phyloP scores from a whole-genome alignment of 1,140 invertebrate genomes.

The Brachionus asplanchnoidis region DNA sequence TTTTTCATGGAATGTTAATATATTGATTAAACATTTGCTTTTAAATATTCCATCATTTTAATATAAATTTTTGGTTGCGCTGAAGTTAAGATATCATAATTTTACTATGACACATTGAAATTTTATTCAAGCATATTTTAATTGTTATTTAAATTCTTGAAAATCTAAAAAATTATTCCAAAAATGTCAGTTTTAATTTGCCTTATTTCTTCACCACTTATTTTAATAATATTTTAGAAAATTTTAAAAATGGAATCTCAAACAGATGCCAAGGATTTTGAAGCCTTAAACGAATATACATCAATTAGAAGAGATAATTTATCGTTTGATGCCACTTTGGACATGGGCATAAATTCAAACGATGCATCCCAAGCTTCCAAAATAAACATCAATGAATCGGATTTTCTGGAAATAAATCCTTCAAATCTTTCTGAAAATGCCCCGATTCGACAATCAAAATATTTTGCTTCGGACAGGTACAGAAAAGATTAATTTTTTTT shows the following conservation, averaged over 20 bases:
- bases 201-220: too few relatives aligned
- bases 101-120: neutral
- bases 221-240: neutral
- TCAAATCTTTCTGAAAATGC: neutral
- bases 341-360: neutral
- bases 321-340: neutral
- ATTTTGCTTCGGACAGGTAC: slow-evolving; percentile 32
- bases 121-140: neutral
- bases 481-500: neutral
- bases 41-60: neutral
- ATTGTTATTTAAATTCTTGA: neutral
- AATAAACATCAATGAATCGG: neutral
- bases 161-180: too few relatives aligned
- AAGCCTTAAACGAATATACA: neutral
- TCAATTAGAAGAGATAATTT: neutral
- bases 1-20: too few relatives aligned
- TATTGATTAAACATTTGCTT: too few relatives aligned
- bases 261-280: neutral
- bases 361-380: neutral
- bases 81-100: neutral
- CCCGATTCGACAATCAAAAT: slow-evolving; percentile 34
- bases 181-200: neutral
- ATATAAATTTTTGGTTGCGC: neutral
- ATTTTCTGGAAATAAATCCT: neutral
- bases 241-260: neutral